Base-by-base conservation (phyloP, 2,797 vertebrate genomes). In the Ctenopoma multispine region DNA sequence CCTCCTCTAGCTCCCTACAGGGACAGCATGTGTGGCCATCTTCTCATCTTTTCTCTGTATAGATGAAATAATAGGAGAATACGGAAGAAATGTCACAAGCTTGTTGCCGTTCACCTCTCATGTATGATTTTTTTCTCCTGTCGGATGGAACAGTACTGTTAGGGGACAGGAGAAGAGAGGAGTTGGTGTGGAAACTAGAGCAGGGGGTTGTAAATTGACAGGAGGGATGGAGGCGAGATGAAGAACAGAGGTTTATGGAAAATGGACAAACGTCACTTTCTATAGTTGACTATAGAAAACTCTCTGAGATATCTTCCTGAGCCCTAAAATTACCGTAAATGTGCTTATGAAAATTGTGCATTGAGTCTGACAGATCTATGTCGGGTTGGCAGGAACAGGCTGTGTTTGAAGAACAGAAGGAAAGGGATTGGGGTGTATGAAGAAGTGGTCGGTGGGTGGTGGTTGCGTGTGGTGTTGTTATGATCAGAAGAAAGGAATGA, bases 21-120 rank as follows among this genome's bases (percentile, higher is more conserved):
- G 80, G 75, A 76, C 74, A 59, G 63, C 68, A 54, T 84, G 73
- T 72, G 82, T 87, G 82, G 75, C 80, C 78, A 77, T 82, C 70
- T 67, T 85, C 79, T 69, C 76, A 77, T 82, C 72, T 67, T 85
- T 79, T 69, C 50, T 69, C 56, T 63, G 41, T 84, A 59, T 70
- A 73, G 62, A 79, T 63, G 44, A 57, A 81, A 81, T 23, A 63
- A 63, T 78, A 67, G 74, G 82, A 44, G 61, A 67, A 69, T 74
- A 34, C 81, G 72, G 69, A 50, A 65, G 66, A 65, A 63, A 60
- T 74, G 58, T 81, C 65, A 79, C 71, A 80, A 76, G 58, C 48
- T 59, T 78, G 49, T 47, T 80, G 78, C 62, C 88, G 88, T 69
- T 88, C 80, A 67, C 67, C 73, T 49, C 40, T 24, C 55, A 17